Percentiles rank a stretch among this genome's conserved stretches.
Evolutionary conservation across 1,140 invertebrate species (phyloP).

Genomic region (Dendrolimus kikuchii): DNA sequence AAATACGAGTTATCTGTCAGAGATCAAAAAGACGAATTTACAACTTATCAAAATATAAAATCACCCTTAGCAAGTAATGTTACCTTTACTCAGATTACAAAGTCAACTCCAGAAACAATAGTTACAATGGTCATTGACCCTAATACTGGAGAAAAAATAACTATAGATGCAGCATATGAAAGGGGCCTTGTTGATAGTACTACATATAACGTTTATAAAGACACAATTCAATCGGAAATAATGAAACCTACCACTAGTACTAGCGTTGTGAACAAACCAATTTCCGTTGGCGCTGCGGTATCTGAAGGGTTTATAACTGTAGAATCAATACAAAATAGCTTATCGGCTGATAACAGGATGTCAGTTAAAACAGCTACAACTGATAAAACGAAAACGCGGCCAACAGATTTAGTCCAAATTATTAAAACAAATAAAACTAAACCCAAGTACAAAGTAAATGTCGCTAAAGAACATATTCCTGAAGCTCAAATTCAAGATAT

Average conservation of each 20-base stretch:
- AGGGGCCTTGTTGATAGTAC: conserved; percentile 28
- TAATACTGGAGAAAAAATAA: conserved; percentile 25
- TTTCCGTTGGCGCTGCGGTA: conserved; percentile 55
- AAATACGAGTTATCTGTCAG: conserved; percentile 69
- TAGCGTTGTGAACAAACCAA: conserved; percentile 30
- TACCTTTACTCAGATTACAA: conserved; percentile 16
- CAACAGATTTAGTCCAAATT: conserved; percentile 46
- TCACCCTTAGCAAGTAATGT: conserved; percentile 19
- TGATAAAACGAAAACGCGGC: conserved; percentile 44
- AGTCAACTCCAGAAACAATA: conserved; percentile 18
- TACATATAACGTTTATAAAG: conserved; percentile 27
- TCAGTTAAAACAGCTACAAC: conserved; percentile 28
- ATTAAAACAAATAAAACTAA: conserved; percentile 74
- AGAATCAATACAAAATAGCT: conserved; percentile 53
- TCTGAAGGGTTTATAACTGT: conserved; percentile 63
- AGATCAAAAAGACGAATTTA: conserved; percentile 48
- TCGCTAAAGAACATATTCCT: conserved; percentile 73
- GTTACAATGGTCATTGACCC: conserved; percentile 31
- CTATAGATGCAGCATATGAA: conserved; percentile 31
- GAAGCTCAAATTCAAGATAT: conserved; percentile 73
- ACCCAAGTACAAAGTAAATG: conserved; percentile 78
- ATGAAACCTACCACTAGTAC: conserved; percentile 5
- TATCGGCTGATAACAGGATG: conserved; percentile 48
- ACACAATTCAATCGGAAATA: conserved; percentile 7
- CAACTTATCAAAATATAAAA: conserved; percentile 36